Evolutionary conservation across 2,113 vertebrate species (phyloP).

Genomic region (Orycteropus afer): DNA sequence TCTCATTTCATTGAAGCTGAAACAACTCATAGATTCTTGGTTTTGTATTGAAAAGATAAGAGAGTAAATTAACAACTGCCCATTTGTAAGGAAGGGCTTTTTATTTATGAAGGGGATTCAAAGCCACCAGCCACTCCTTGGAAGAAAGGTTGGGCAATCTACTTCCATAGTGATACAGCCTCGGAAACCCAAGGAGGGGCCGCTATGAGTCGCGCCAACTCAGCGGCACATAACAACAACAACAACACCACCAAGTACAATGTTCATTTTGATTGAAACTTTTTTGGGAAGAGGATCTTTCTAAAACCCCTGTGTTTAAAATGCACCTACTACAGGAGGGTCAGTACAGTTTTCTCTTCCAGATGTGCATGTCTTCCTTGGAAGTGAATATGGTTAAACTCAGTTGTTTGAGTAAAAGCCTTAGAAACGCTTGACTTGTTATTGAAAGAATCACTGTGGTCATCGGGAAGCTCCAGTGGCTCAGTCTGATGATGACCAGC

Average conservation of each 20-base stretch:
- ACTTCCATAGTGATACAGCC: too few species aligned
- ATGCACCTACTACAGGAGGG: fast-evolving
- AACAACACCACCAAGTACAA: too few species aligned
- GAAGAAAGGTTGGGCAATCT: too few species aligned
- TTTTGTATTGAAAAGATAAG: fast-evolving
- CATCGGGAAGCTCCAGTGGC: fast-evolving
- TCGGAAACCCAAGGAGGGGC: too few species aligned
- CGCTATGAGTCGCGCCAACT: too few species aligned
- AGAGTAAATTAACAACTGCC: fast-evolving
- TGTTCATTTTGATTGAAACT: fast-evolving
- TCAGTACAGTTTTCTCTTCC: fast-evolving
- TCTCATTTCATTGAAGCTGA: fast-evolving
- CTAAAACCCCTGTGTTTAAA: fast-evolving
- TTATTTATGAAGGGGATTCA: too few species aligned
- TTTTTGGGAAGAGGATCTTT: neutral
- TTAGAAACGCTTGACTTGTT: fast-evolving
- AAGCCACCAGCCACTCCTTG: too few species aligned
- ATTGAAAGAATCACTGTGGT: fast-evolving
- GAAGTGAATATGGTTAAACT: neutral
- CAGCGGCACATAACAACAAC: too few species aligned
- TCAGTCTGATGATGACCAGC: too few species aligned
- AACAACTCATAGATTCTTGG: fast-evolving
- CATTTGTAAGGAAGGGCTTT: neutral
- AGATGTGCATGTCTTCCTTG: neutral
- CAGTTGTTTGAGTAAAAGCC: neutral